Evolutionary conservation across 1,140 invertebrate species (phyloP), one percentile per base, ranked within the genome.

Genomic region (Diprion similis): DNA sequence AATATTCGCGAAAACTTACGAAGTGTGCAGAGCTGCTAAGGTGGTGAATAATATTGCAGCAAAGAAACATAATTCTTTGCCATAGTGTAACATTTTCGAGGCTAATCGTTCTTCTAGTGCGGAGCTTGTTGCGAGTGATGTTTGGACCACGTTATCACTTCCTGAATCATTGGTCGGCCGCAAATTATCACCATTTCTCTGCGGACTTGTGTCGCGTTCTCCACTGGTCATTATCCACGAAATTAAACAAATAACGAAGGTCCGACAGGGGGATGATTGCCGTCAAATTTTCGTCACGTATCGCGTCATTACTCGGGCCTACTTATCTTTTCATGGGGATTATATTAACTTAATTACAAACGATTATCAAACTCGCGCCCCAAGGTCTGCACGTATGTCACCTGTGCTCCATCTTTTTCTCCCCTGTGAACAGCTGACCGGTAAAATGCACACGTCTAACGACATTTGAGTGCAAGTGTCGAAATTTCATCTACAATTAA

Each of bases 11-110:
- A 75, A 68, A 79, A 85, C 86, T 86, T 82, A 90, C 89, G 86
- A 82, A 71, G 83, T 88, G 47, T 89, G 87, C 3, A 90, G 72
- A 11, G 88, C 87, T 37, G 88, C 89, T 73, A 89, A 81, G 7
- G 86, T 82, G 13, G 87, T 89, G 66, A 89, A 86, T 15, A 81
- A 81, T 11, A 90, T 76, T 8, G 82, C 86, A 15, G 89, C 76
- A 68, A 88, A 80, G 69, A 89, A 87, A 75, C 84, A 89, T 8
- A 84, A 80, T 78, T 89, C 85, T 73, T 82, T 82, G 48, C 80
- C 85, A 74, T 86, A 85, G 10, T 82, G 80, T n/a, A 87, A 86
- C 88, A 89, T 89, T 72, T 86, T 89, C 64, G 72, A 80, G 11
- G 76, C 73, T 46, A 82, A 19, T 77, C 78, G 80, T 46, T 83